Percentiles rank a stretch among this genome's conserved stretches.
These are phyloP conservation scores for Drosophila phalerata DNA, from an alignment of 2,888 invertebrate species.

Conservation along the genomic window DNA sequence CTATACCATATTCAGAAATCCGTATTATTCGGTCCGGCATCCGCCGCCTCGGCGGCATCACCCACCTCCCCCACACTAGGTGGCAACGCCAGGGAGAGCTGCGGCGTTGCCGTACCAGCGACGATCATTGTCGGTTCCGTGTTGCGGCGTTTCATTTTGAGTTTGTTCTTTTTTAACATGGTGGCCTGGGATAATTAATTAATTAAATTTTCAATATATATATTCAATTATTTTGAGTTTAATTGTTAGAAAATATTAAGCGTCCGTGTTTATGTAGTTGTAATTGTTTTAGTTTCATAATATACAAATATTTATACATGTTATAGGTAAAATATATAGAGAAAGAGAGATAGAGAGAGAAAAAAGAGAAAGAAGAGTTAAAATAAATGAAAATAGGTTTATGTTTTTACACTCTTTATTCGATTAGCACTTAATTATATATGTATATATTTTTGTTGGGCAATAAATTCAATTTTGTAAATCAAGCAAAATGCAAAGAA, in stretches of 20 bases:
- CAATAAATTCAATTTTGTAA: slow-evolving; percentile 28
- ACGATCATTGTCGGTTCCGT: slow-evolving; percentile 92
- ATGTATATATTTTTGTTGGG: slow-evolving; percentile 2
- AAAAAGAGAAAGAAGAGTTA: slow-evolving; percentile 45
- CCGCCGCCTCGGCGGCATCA: slow-evolving; percentile 80
- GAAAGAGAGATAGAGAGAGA: slow-evolving; percentile 14
- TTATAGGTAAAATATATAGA: slow-evolving; percentile 25
- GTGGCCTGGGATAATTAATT: slow-evolving; percentile 91
- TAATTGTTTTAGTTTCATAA: slow-evolving; percentile 41
- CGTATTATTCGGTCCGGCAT: slow-evolving; percentile 85
- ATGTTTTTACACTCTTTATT: slow-evolving; percentile 29
- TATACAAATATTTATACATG: slow-evolving; percentile 19
- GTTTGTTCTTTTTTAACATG: slow-evolving; percentile 99
- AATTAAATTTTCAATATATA: slow-evolving; percentile 10
- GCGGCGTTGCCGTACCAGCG: slow-evolving; percentile 85
- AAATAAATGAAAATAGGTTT: slow-evolving; percentile 54
- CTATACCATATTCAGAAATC: slow-evolving; percentile 91
- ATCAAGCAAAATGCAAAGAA: slow-evolving; percentile 75
- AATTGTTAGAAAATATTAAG: slow-evolving; percentile 65
- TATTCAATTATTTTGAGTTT: slow-evolving; percentile 6
- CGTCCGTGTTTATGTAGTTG: slow-evolving; percentile 66
- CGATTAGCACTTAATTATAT: slow-evolving; percentile 14
- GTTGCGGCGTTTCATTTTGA: slow-evolving; percentile 98
- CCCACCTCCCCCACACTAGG: slow-evolving; percentile 75
- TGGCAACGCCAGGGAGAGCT: slow-evolving; percentile 86